These are phyloP conservation scores for Adelphocoris suturalis DNA, from an alignment of 2,888 invertebrate genomes.

Conservation along the genomic window DNA sequence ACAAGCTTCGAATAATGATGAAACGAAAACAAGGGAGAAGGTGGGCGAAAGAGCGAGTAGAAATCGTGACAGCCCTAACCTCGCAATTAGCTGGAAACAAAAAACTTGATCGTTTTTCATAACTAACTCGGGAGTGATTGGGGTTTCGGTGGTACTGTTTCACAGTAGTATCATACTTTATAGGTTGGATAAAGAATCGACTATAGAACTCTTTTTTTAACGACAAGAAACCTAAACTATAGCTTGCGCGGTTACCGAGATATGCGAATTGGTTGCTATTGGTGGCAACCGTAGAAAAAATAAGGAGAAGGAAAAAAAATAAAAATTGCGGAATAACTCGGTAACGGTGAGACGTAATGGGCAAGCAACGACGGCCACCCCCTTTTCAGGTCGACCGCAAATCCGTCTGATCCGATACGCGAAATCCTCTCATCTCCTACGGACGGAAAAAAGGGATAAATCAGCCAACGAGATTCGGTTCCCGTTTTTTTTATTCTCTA, in stretches of 20 bases:
- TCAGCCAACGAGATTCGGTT: neutral
- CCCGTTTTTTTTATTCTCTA: neutral
- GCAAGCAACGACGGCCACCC: neutral
- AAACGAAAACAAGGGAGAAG: neutral
- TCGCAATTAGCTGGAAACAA: too few relatives aligned
- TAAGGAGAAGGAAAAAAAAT: neutral
- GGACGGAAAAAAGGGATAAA: neutral
- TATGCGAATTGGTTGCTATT: neutral
- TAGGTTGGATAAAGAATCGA: neutral
- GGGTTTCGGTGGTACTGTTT: too few relatives aligned
- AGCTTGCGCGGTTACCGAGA: neutral
- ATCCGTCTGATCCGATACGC: slow-evolving; percentile 36
- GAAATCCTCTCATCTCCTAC: slow-evolving; percentile 19
- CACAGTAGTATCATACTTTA: neutral
- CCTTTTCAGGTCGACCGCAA: slow-evolving; percentile 36
- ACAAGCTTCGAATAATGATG: neutral
- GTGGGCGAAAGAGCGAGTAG: neutral
- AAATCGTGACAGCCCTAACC: neutral
- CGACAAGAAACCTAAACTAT: neutral
- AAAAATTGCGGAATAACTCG: slow-evolving; percentile 17
- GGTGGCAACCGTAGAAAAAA: neutral
- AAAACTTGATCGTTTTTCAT: too few relatives aligned
- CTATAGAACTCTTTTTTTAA: neutral
- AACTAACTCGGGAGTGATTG: too few relatives aligned
- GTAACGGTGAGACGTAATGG: slow-evolving; percentile 13